These are phyloP conservation scores for Aphaenogaster rudis DNA, from an alignment of 1,140 invertebrate species.

Conservation along the genomic window DNA sequence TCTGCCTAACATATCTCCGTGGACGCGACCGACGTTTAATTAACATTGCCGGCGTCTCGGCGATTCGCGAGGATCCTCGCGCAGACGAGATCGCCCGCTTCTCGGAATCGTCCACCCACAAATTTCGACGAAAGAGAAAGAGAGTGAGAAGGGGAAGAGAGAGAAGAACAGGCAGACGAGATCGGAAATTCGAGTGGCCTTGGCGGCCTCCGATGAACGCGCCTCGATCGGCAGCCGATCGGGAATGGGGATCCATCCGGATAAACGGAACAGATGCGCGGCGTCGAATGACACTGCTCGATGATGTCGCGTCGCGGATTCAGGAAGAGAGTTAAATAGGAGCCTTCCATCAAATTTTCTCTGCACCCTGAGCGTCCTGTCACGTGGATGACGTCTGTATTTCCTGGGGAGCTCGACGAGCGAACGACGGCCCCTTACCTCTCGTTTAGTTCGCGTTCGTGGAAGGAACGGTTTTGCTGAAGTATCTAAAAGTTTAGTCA, in stretches of 20 bases:
- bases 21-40: slow-evolving; percentile 27
- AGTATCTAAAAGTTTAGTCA: too few relatives aligned
- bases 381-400: slow-evolving; percentile 1
- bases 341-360: slow-evolving; percentile 24
- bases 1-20: neutral
- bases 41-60: neutral
- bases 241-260: neutral
- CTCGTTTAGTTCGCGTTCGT: too few relatives aligned
- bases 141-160: neutral
- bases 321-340: slow-evolving; percentile 20
- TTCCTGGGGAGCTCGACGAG: too few relatives aligned
- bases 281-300: neutral
- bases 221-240: neutral
- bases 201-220: neutral
- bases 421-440: too few relatives aligned
- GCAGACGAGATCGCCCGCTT: slow-evolving; percentile 20
- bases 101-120: slow-evolving; percentile 20
- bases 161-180: neutral
- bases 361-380: neutral
- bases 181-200: slow-evolving; percentile 23
- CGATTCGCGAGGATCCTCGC: neutral
- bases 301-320: neutral
- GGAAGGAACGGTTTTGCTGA: too few relatives aligned
- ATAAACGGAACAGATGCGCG: slow-evolving; percentile 14
- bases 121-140: neutral